Conservation (phyloP, 2,797 vertebrate genomes). For the Sebastes kiyomatsui region DNA sequence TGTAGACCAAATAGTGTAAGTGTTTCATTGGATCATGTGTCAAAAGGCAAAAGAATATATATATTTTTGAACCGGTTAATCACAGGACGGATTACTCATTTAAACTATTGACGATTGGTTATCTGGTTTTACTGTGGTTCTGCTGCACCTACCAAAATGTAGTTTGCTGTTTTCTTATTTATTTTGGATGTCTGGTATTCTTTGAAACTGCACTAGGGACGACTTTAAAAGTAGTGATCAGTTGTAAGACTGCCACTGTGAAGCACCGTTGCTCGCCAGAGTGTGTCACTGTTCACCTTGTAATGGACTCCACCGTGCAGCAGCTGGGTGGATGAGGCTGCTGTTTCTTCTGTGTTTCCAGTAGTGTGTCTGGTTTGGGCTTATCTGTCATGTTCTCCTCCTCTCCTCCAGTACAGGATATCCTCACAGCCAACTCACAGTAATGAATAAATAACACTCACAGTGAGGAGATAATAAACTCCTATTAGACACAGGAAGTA, state of each 20-base stretch:
- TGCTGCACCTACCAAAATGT: neutral
- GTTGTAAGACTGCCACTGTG: neutral
- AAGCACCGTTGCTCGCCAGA: slow-evolving; percentile 38
- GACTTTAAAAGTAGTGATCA: neutral
- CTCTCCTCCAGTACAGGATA: slow-evolving; percentile 47
- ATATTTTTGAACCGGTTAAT: too few relatives aligned
- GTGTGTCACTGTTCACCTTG: slow-evolving; percentile 70
- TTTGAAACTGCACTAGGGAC: neutral
- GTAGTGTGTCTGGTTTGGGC: slow-evolving; percentile 34
- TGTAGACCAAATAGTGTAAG: too few relatives aligned
- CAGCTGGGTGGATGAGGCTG: neutral
- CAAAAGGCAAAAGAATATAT: too few relatives aligned
- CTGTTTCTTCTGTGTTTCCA: neutral
- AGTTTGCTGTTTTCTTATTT: neutral
- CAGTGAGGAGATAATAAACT: slow-evolving; percentile 58
- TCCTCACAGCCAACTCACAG: slow-evolving; percentile 37
- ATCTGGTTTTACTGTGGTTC: neutral
- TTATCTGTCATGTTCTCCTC: slow-evolving; percentile 37
- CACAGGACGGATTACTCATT: too few relatives aligned
- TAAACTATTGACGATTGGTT: too few relatives aligned
- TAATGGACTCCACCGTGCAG: neutral
- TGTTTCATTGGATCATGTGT: too few relatives aligned
- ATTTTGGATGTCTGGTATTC: neutral
- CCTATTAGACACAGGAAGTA: slow-evolving; percentile 56
- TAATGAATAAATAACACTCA: slow-evolving; percentile 60